Evolutionary conservation across 2,113 vertebrate genomes (phyloP).

Genomic region (Megaleporinus macrocephalus): DNA sequence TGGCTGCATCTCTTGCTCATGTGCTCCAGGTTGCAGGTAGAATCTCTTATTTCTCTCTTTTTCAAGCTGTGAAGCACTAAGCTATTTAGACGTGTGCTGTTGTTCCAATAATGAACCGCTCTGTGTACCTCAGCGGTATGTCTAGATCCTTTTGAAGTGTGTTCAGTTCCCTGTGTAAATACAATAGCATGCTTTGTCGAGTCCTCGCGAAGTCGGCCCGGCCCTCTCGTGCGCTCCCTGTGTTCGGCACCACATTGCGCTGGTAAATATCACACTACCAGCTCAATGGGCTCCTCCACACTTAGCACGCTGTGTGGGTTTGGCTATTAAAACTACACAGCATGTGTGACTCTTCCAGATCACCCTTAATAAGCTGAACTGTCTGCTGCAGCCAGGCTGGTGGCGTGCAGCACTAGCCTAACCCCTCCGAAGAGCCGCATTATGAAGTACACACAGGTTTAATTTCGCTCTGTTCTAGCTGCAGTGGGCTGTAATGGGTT

Average conservation of each 20-base stretch:
- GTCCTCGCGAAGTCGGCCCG: conserved; percentile 38
- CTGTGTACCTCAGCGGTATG: conserved; percentile 22
- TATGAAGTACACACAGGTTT: conserved; percentile 39
- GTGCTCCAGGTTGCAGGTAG: conserved; percentile 6
- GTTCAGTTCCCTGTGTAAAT: conserved; percentile 33
- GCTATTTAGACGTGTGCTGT: conserved; percentile 36
- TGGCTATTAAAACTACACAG: conserved; percentile 24
- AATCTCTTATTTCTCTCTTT: conserved; percentile 19
- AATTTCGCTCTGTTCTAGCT: neutral
- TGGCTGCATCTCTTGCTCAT: neutral
- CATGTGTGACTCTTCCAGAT: neutral
- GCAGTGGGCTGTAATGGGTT: neutral
- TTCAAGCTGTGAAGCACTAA: conserved; percentile 16
- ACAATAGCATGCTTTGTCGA: conserved; percentile 51
- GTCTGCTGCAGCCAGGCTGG: neutral
- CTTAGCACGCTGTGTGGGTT: conserved; percentile 39
- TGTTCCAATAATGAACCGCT: conserved; percentile 9
- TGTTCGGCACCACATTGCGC: conserved; percentile 47
- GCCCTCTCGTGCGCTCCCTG: conserved; percentile 14
- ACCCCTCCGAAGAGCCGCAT: neutral
- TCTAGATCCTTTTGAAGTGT: conserved; percentile 39
- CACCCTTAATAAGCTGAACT: conserved; percentile 9
- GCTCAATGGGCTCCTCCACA: conserved; percentile 51
- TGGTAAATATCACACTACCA: conserved; percentile 54
- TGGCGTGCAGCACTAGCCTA: neutral